A percentile compares a stretch with the other conserved stretches of the same genome.
Evolutionary conservation across 2,888 invertebrate species (phyloP).

Genomic region (Ypsolopha scabrella): DNA sequence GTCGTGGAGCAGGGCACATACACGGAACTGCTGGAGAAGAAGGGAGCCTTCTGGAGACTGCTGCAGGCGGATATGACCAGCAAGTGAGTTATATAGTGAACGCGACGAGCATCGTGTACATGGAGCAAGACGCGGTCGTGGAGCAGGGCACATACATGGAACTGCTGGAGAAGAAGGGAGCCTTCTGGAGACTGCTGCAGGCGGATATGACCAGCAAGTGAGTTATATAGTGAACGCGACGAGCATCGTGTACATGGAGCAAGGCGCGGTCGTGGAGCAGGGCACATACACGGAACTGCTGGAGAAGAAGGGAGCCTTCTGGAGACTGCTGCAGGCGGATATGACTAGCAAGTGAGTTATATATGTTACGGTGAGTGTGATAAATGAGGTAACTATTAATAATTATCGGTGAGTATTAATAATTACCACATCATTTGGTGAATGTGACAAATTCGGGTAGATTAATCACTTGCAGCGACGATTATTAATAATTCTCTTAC

Average conservation of each 20-base stretch:
- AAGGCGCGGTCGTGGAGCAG: constrained; percentile 77
- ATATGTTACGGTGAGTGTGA: no score
- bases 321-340: constrained; percentile 74
- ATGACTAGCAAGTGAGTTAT: constrained; percentile 39
- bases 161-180: constrained; percentile 71
- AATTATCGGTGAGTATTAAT: no score
- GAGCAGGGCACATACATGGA: constrained; percentile 81
- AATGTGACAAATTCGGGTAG: no score
- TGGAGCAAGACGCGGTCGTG: constrained; percentile 76
- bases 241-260: constrained; percentile 77
- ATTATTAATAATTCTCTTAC: no score
- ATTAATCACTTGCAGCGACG: no score
- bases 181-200: constrained; percentile 76
- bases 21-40: constrained; percentile 71
- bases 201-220: constrained; percentile 65
- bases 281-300: constrained; percentile 80
- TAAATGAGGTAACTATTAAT: no score
- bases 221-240: constrained; percentile 72
- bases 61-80: constrained; percentile 72
- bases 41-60: constrained; percentile 75
- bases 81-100: constrained; percentile 63
- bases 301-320: constrained; percentile 73
- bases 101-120: constrained; percentile 76
- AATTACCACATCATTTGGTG: no score
- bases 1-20: constrained; percentile 81